Evolutionary conservation across 2,797 vertebrate genomes (phyloP).

Genomic region (Leucoraja ocellata): DNA sequence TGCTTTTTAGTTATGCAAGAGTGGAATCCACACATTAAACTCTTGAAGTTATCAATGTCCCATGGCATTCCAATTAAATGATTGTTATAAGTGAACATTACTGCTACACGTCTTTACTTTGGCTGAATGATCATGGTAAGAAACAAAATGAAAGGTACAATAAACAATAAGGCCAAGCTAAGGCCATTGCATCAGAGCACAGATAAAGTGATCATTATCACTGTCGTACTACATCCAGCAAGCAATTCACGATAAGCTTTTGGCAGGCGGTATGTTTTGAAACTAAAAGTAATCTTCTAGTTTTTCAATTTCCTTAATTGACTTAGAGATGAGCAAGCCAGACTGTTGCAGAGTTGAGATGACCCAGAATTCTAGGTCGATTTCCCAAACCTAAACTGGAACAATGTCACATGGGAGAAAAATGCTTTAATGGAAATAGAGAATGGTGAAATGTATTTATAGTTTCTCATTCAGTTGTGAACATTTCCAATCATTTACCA

Average conservation of each 20-base stretch:
- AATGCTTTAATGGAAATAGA: background rate
- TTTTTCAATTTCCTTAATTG: constrained; percentile 9
- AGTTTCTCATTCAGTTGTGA: background rate
- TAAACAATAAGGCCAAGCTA: background rate
- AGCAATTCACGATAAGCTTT: background rate
- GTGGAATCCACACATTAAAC: background rate
- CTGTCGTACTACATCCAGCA: background rate
- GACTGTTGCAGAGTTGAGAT: background rate
- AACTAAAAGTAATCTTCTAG: constrained; percentile 12
- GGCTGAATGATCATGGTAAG: no score
- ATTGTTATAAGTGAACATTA: background rate
- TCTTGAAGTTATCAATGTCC: background rate
- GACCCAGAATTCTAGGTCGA: background rate
- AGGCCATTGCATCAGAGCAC: background rate
- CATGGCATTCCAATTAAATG: background rate
- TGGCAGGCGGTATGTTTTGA: background rate
- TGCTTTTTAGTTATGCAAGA: background rate
- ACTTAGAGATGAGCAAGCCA: background rate
- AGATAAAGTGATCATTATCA: constrained; percentile 22
- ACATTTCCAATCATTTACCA: background rate
- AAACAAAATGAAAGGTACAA: background rate
- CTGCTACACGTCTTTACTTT: background rate
- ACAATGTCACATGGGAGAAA: background rate
- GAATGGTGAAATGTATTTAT: background rate
- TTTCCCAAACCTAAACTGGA: background rate